Evolutionary conservation across 2,888 invertebrate species (phyloP).

Genomic region (Eristalis arbustorum): DNA sequence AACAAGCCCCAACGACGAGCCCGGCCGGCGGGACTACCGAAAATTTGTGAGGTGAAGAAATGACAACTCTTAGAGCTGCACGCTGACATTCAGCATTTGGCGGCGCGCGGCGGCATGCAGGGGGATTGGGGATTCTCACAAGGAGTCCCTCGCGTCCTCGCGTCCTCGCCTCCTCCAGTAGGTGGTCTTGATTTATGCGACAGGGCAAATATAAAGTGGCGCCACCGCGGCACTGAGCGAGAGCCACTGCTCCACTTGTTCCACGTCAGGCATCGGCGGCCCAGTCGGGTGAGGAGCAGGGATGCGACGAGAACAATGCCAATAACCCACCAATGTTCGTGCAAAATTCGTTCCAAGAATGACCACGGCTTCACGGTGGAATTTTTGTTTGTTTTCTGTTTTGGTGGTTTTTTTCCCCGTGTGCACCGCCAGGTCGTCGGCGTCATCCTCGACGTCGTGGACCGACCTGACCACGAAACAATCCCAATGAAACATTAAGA

Average conservation of each 20-base stretch:
- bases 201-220: constrained; percentile 69
- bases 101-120: constrained; percentile 17
- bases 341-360: constrained; percentile 68
- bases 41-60: constrained; percentile 70
- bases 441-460: not conserved
- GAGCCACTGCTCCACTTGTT: constrained; percentile 67
- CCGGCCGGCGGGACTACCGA: constrained; percentile 60
- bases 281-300: constrained; percentile 1
- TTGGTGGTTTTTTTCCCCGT: constrained; percentile 28
- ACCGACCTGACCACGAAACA: not conserved
- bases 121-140: not conserved
- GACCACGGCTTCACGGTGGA: constrained; percentile 46
- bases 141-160: constrained; percentile 7
- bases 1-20: not conserved
- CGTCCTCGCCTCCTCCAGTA: constrained; percentile 51
- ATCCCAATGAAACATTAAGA: constrained; percentile 58
- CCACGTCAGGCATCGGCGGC: constrained; percentile 49
- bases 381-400: not conserved
- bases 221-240: constrained; percentile 64
- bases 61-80: constrained; percentile 69
- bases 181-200: constrained; percentile 71
- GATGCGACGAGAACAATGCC: constrained; percentile 61
- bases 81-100: constrained; percentile 65
- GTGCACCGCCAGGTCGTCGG: not conserved
- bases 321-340: constrained; percentile 69